Percentiles rank a stretch among this genome's conserved stretches.
These are phyloP conservation scores for Pluvialis apricaria DNA, from an alignment of 2,113 vertebrate species.

Conservation along the genomic window DNA sequence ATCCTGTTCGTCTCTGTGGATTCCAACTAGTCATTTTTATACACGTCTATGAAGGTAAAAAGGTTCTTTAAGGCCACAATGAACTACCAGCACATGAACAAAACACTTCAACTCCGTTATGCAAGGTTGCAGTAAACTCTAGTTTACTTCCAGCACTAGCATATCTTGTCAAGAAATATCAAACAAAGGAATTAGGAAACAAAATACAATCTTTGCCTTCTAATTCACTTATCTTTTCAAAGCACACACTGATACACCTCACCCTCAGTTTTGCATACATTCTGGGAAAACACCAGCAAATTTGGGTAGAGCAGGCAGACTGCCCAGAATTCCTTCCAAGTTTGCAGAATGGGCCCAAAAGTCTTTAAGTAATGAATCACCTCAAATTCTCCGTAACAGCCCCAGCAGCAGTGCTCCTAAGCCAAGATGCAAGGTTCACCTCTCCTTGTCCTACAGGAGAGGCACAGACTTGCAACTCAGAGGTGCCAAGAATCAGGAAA, in stretches of 20 bases:
- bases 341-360: slow-evolving; percentile 52
- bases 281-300: slow-evolving; percentile 27
- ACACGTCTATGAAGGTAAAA: neutral
- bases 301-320: neutral
- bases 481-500: slow-evolving; percentile 30
- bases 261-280: neutral
- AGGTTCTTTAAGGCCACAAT: neutral
- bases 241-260: neutral
- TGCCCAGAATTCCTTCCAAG: slow-evolving; percentile 24
- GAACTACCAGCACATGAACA: neutral
- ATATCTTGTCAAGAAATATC: neutral
- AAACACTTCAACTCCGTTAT: neutral
- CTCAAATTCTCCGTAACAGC: slow-evolving; percentile 47
- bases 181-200: neutral
- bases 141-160: neutral
- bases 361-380: slow-evolving; percentile 46
- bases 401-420: slow-evolving; percentile 21
- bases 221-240: neutral
- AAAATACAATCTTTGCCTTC: neutral
- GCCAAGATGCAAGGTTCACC: slow-evolving; percentile 62
- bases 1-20: neutral
- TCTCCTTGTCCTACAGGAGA: slow-evolving; percentile 28
- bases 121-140: neutral
- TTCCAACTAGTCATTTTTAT: neutral
- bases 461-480: slow-evolving; percentile 35